Evolutionary conservation across 2,888 invertebrate species (phyloP).

Genomic region (Acrobasis repandana): DNA sequence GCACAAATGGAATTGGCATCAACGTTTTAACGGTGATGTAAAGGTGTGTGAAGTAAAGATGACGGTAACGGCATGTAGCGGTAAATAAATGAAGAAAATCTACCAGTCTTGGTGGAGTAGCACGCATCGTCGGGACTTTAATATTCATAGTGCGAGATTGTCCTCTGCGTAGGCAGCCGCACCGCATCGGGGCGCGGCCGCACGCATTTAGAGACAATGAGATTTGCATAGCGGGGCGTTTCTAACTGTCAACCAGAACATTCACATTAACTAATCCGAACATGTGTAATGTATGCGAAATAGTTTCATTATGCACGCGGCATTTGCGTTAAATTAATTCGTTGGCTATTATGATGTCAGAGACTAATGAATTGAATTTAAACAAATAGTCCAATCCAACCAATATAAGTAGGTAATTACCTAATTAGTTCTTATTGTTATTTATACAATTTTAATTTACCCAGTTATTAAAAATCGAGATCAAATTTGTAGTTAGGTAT

Average conservation of each 20-base stretch:
- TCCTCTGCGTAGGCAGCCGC: slow-evolving; percentile 64
- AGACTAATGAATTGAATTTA: not conserved
- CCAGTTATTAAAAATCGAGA: too few relatives aligned
- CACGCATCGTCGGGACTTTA: slow-evolving; percentile 59
- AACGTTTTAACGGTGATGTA: too few relatives aligned
- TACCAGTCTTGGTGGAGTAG: slow-evolving; percentile 33
- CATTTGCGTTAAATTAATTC: slow-evolving; percentile 49
- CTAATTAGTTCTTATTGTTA: too few relatives aligned
- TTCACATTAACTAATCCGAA: slow-evolving; percentile 75
- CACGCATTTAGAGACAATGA: slow-evolving; percentile 77
- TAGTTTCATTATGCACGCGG: slow-evolving; percentile 57
- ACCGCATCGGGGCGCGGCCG: slow-evolving; percentile 60
- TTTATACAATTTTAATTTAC: too few relatives aligned
- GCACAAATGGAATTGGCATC: too few relatives aligned
- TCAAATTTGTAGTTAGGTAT: too few relatives aligned
- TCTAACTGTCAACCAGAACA: slow-evolving; percentile 76
- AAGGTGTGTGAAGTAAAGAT: too few relatives aligned
- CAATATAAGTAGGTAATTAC: too few relatives aligned
- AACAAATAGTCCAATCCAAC: not conserved
- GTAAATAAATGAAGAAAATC: not conserved
- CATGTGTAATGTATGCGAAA: slow-evolving; percentile 64
- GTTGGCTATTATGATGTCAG: slow-evolving; percentile 19
- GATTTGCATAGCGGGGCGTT: slow-evolving; percentile 78
- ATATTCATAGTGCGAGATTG: slow-evolving; percentile 75
- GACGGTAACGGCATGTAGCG: too few relatives aligned